Evolutionary conservation across 2,888 invertebrate species (phyloP), one percentile per base, ranked within the genome.

Genomic region (Nymphalis polychloros): DNA sequence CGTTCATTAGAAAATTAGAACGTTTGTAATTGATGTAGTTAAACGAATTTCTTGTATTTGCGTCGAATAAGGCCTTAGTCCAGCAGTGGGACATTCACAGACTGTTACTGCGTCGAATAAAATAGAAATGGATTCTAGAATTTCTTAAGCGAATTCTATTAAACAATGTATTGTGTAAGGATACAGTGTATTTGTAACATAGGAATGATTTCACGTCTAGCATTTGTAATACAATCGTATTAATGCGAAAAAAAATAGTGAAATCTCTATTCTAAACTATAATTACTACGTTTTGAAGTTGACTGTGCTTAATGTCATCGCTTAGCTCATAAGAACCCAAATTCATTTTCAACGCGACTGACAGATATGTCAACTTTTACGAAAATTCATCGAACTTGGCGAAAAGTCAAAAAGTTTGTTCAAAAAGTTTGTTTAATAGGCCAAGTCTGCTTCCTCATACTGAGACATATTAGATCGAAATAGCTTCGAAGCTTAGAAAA

Each of bases 361-460:
- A 17, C 7, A 31, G 31, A n/a, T 23, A 6, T 52, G 52, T 31
- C 17, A 64, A 70, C 62, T 63, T 62, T 64, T 50, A 60, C 63
- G 50, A 46, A 63, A 67, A 60, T 55, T 60, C 19, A 63, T 60
- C 55, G 19, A 47, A 53, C 49, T 70, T 72, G 72, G 70, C 72
- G 55, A 47, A 47, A 62, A 50, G n/a, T 72, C 72, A 72, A 72
- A 69, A 63, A 64, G 20, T 52, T 63, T 19, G 35, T 20, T 70
- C 72, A 72, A 72, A 69, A 64, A 64, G 20, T 52, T 63, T 20
- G 48, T 13, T 13, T 61, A 67, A 47, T 59, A 23, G 70, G 67
- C 59, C 53, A 46, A 35, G 64, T 66, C 69, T 47, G 63, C 70
- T 72, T 72, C 72, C 70, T 63, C 59, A 46, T 65, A 41, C 49